Conservation (phyloP, 2,113 vertebrate genomes). For the Octodon degus region DNA sequence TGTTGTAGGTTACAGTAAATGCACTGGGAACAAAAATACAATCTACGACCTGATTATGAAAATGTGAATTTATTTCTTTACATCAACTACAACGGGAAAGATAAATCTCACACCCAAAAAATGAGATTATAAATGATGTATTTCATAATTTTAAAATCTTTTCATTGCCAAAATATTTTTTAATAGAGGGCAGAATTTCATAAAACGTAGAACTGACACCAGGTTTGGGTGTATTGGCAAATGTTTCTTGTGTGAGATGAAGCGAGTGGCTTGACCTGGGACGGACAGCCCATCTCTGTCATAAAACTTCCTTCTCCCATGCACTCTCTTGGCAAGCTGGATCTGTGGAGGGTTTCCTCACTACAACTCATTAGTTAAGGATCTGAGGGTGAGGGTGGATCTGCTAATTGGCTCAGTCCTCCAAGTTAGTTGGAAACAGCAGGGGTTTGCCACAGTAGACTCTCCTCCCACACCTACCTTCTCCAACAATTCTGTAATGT, state of each 20-base stretch:
- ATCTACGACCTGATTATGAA: neutral
- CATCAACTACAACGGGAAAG: neutral
- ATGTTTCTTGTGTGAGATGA: neutral
- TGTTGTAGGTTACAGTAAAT: neutral
- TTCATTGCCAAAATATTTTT: neutral
- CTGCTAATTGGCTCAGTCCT: neutral
- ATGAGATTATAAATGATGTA: neutral
- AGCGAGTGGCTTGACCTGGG: neutral
- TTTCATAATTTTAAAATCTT: slow-evolving; percentile 32
- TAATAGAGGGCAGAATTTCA: neutral
- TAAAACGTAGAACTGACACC: neutral
- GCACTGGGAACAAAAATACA: neutral
- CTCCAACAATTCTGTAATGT: neutral
- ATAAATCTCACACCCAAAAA: neutral
- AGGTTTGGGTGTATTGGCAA: no score
- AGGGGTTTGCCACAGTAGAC: neutral
- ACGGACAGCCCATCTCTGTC: neutral
- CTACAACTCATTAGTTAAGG: slow-evolving; percentile 9
- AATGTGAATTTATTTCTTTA: neutral
- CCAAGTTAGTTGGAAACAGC: neutral
- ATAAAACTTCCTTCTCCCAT: neutral
- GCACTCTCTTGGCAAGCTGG: neutral
- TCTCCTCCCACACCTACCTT: neutral
- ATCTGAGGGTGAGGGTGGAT: neutral
- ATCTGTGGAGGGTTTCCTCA: neutral